Percentiles rank a stretch among this genome's conserved stretches.
Evolutionary conservation across 2,888 invertebrate species (phyloP).

Genomic region (Torymus aiolomorphi): DNA sequence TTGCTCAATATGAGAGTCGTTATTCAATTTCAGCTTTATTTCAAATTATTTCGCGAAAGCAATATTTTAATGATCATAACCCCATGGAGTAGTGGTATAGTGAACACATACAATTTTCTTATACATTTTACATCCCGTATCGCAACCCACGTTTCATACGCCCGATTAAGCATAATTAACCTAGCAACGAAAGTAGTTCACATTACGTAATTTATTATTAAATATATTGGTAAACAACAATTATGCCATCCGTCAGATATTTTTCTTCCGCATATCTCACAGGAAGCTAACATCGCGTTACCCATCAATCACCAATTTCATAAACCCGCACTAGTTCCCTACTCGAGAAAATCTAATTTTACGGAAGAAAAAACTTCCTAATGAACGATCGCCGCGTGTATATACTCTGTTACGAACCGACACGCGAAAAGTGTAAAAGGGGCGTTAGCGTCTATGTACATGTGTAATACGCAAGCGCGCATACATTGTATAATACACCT

Average conservation of each 20-base stretch:
- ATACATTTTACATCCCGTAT: too few relatives aligned
- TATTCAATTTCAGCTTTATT: background rate
- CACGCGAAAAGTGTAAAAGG: constrained; percentile 39
- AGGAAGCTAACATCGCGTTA: constrained; percentile 26
- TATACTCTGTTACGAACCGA: constrained; percentile 15
- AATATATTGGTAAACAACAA: background rate
- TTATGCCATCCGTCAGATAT: background rate
- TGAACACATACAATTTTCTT: too few relatives aligned
- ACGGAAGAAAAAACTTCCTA: constrained; percentile 47
- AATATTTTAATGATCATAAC: too few relatives aligned
- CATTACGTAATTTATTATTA: background rate
- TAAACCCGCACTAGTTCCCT: constrained; percentile 1
- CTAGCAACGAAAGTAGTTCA: constrained; percentile 10
- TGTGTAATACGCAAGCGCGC: background rate
- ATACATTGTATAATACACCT: constrained; percentile 22
- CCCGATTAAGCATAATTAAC: background rate
- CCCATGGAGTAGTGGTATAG: too few relatives aligned
- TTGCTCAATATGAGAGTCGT: too few relatives aligned
- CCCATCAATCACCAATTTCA: constrained; percentile 38
- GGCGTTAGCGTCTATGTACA: constrained; percentile 4
- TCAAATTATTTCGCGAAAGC: background rate
- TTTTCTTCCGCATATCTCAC: constrained; percentile 12
- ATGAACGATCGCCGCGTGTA: constrained; percentile 22
- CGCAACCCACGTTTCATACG: too few relatives aligned
- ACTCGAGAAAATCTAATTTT: constrained; percentile 27